These are phyloP conservation scores for Callyntrura guangdongensis DNA, from an alignment of 2,888 invertebrate genomes.

Conservation along the genomic window DNA sequence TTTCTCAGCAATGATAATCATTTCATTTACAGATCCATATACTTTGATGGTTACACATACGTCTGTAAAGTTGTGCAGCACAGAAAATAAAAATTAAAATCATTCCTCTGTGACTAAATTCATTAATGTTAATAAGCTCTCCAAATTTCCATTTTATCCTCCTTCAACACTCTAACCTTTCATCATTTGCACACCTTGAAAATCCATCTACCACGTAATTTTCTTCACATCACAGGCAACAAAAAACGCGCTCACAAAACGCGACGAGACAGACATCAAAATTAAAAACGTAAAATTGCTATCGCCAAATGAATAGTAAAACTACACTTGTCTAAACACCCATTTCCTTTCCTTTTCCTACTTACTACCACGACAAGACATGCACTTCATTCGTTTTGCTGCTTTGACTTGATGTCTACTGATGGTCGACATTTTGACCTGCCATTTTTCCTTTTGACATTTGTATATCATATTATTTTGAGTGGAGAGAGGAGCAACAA, in stretches of 20 bases:
- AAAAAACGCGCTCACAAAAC: background rate
- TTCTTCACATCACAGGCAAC: constrained; percentile 12
- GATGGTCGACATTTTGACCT: constrained; percentile 68
- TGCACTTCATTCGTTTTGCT: background rate
- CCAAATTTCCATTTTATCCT: constrained; percentile 44
- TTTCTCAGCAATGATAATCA: no score
- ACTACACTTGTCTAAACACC: constrained; percentile 6
- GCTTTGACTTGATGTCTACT: constrained; percentile 1
- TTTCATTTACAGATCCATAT: no score
- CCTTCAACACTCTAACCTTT: constrained; percentile 65
- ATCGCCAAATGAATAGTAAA: constrained; percentile 41
- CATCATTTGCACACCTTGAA: constrained; percentile 62
- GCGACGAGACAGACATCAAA: background rate
- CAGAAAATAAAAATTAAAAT: background rate
- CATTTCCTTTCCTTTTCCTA: constrained; percentile 25
- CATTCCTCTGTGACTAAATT: constrained; percentile 46
- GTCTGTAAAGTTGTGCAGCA: background rate
- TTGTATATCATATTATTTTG: constrained; percentile 58
- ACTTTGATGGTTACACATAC: no score
- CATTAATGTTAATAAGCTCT: constrained; percentile 41
- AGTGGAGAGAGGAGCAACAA: background rate
- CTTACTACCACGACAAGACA: no score
- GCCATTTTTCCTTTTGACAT: constrained; percentile 67
- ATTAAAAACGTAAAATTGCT: constrained; percentile 33
- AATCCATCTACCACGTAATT: constrained; percentile 24